Evolutionary conservation across 2,888 invertebrate genomes (phyloP).

Genomic region (Noctua fimbriata): DNA sequence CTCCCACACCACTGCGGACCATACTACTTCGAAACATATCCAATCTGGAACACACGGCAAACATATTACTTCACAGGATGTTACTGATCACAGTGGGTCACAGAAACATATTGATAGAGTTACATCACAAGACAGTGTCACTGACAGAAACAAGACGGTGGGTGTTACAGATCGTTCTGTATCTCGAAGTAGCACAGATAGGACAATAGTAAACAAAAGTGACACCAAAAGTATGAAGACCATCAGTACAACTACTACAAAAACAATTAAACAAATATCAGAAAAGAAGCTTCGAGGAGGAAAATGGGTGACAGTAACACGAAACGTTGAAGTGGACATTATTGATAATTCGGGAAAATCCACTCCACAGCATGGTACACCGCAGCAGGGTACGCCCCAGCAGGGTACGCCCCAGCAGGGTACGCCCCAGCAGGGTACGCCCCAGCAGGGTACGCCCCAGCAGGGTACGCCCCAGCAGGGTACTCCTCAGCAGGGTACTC

Average conservation of each 20-base stretch:
- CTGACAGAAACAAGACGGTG: conserved; percentile 68
- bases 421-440: conserved; percentile 46
- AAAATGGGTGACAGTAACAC: conserved; percentile 88
- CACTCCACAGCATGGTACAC: conserved; percentile 49
- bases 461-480: conserved; percentile 50
- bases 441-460: conserved; percentile 49
- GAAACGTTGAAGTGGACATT: conserved; percentile 93
- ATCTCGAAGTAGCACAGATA: conserved; percentile 75
- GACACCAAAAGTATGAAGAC: conserved; percentile 79
- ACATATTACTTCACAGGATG: conserved; percentile 69
- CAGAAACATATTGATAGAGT: conserved; percentile 88
- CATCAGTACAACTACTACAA: conserved; percentile 86
- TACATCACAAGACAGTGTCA: conserved; percentile 76
- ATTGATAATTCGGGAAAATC: conserved; percentile 69
- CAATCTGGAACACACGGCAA: conserved; percentile 75
- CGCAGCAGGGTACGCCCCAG: conserved; percentile 44
- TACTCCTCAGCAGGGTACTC: conserved; percentile 54
- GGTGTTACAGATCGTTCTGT: conserved; percentile 74
- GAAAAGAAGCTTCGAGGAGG: conserved; percentile 89
- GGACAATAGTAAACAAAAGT: conserved; percentile 74
- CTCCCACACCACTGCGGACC: conserved; percentile 70
- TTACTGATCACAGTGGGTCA: conserved; percentile 65
- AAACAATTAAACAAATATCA: conserved; percentile 89
- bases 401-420: conserved; percentile 56
- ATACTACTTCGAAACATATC: conserved; percentile 70